Conservation (phyloP, 2,888 invertebrate species). For the Aleiodes alternator region DNA sequence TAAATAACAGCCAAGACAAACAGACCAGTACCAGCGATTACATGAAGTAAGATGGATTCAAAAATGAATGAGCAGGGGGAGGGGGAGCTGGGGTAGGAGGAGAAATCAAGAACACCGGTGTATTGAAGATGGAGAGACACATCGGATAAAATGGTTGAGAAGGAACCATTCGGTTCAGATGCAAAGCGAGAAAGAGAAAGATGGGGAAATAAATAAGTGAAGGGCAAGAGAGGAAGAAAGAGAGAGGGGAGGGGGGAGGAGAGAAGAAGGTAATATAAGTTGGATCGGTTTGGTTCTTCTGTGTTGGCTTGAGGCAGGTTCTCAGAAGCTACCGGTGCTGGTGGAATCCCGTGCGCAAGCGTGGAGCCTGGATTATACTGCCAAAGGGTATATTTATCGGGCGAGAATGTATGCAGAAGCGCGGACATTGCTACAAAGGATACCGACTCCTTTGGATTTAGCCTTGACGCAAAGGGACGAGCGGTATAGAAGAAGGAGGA, state of each 20-base stretch:
- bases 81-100: too few species aligned
- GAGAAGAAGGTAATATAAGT: constrained; percentile 18
- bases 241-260: background rate
- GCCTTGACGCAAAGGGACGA: constrained; percentile 70
- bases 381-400: constrained; percentile 76
- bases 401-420: constrained; percentile 75
- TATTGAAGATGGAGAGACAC: constrained; percentile 24
- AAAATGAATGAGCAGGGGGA: background rate
- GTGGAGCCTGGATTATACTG: constrained; percentile 73
- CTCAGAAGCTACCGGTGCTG: constrained; percentile 75
- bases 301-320: constrained; percentile 68
- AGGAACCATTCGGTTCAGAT: constrained; percentile 25
- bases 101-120: constrained; percentile 12
- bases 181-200: constrained; percentile 16
- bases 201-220: background rate
- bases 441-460: constrained; percentile 70
- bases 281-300: constrained; percentile 25
- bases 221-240: background rate
- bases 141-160: constrained; percentile 34
- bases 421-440: constrained; percentile 74
- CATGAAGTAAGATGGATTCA: constrained; percentile 25
- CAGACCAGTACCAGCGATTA: constrained; percentile 27
- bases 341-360: constrained; percentile 65
- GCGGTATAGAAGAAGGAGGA: constrained; percentile 35
- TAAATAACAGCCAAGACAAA: constrained; percentile 7